Conservation (phyloP, 2,113 vertebrate species). For the Chaetorhynchus papuensis region DNA sequence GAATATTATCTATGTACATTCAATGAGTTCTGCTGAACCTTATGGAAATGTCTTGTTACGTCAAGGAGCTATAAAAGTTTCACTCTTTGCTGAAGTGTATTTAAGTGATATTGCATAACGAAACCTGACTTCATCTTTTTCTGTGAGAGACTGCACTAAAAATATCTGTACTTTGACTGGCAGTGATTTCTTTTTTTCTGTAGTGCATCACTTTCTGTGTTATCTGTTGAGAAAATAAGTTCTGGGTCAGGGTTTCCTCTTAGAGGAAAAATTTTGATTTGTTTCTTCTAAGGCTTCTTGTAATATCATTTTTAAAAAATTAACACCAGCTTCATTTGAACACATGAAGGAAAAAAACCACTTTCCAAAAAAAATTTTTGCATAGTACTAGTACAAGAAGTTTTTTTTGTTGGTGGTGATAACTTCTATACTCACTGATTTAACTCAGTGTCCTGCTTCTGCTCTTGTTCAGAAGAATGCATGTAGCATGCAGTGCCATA, state of each 20-base stretch:
- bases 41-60: not conserved
- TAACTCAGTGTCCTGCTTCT: not conserved
- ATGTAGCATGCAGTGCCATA: not conserved
- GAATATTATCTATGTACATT: not conserved
- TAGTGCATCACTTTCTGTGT: not conserved
- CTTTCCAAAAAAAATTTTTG: not conserved
- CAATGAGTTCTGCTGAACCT: not conserved
- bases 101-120: not conserved
- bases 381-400: accelerated
- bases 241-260: not conserved
- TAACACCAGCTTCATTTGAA: not conserved
- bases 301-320: not conserved
- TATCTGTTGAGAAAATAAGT: not conserved
- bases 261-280: not conserved
- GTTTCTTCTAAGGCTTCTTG: not conserved
- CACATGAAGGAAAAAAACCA: accelerated
- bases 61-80: not conserved
- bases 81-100: not conserved
- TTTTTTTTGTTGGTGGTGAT: not conserved
- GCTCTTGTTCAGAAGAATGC: not conserved
- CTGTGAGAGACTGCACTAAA: not conserved
- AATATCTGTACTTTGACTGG: not conserved
- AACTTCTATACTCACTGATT: not conserved
- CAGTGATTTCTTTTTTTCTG: not conserved
- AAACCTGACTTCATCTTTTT: not conserved